Conservation (phyloP, 2,113 vertebrate species). For the Astur gentilis region DNA sequence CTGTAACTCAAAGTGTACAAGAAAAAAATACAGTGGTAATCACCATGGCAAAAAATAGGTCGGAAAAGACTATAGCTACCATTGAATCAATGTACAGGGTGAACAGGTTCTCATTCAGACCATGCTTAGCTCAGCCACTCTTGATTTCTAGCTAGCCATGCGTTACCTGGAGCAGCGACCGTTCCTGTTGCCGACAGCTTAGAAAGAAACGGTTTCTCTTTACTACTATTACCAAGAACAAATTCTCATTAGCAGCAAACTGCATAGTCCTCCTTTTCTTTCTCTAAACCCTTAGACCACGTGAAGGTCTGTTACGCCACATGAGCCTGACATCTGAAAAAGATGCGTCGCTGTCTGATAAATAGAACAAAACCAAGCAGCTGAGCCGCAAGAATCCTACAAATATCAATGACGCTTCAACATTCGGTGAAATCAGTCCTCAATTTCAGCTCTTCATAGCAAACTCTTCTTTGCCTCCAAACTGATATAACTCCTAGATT, state of each 20-base stretch:
- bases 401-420: background rate
- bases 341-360: rapidly evolving
- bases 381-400: background rate
- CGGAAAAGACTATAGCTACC: background rate
- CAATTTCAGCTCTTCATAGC: background rate
- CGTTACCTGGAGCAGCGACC: background rate
- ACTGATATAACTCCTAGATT: background rate
- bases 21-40: background rate
- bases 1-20: background rate
- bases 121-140: background rate
- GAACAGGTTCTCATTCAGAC: background rate
- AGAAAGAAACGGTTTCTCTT: background rate
- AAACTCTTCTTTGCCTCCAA: background rate
- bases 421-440: background rate
- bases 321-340: background rate
- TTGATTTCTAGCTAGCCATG: rapidly evolving
- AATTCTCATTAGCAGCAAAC: background rate
- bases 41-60: background rate
- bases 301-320: background rate
- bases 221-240: background rate
- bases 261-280: background rate
- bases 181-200: background rate
- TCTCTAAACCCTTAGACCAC: background rate
- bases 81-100: background rate
- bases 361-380: background rate